These are phyloP conservation scores for Pherbina coryleti DNA, from an alignment of 2,888 invertebrate species.

Conservation along the genomic window DNA sequence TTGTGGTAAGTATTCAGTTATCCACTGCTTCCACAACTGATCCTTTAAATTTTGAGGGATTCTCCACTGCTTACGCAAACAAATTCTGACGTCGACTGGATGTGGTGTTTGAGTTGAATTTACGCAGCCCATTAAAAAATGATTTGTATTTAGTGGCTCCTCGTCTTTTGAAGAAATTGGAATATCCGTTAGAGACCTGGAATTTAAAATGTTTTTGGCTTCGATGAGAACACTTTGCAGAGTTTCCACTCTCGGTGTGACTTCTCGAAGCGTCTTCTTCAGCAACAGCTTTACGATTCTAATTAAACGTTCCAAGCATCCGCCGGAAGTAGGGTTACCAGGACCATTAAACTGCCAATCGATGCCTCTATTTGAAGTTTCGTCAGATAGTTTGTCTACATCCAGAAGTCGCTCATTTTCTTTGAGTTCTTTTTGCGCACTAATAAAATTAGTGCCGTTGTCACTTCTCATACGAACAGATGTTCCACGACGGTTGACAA, in stretches of 20 bases:
- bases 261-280: neutral
- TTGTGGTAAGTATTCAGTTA: conserved; percentile 42
- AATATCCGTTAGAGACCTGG: conserved; percentile 41
- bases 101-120: conserved; percentile 40
- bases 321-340: conserved; percentile 45
- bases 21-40: conserved; percentile 43
- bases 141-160: conserved; percentile 45
- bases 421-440: too few relatives aligned
- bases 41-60: conserved; percentile 41
- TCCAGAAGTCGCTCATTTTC: conserved; percentile 9
- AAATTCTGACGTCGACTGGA: conserved; percentile 12
- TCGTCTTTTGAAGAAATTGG: conserved; percentile 37
- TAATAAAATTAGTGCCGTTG: too few relatives aligned
- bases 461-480: conserved; percentile 36
- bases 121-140: conserved; percentile 43
- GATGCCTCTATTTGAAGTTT: conserved; percentile 7
- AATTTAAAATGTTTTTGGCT: conserved; percentile 44
- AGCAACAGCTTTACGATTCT: conserved; percentile 15
- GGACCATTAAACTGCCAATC: conserved; percentile 40
- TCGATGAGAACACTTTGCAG: conserved; percentile 43
- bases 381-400: conserved; percentile 13
- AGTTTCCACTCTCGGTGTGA: conserved; percentile 41
- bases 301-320: conserved; percentile 37
- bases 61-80: conserved; percentile 41
- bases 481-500: conserved; percentile 38